These are phyloP conservation scores for Megalops atlanticus DNA, from an alignment of 2,113 vertebrate genomes.

Conservation along the genomic window DNA sequence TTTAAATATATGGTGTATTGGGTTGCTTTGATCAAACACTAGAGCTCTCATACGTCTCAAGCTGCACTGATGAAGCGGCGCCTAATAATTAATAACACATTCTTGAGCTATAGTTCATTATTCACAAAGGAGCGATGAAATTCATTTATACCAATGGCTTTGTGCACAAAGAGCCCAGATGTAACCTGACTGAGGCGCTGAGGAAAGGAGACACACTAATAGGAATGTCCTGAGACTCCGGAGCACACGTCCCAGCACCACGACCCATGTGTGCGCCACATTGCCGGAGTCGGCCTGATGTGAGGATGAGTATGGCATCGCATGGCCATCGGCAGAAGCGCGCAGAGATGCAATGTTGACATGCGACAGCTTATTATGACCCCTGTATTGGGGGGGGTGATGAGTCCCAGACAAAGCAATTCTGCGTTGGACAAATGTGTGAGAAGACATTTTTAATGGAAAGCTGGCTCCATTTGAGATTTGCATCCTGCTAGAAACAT, in stretches of 20 bases:
- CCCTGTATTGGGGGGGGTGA: neutral
- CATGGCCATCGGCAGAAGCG: neutral
- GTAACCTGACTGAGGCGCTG: neutral
- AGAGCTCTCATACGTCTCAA: conserved; percentile 21
- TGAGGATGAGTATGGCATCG: neutral
- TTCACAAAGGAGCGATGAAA: conserved; percentile 17
- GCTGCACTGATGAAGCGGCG: neutral
- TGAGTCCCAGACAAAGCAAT: neutral
- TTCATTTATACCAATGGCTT: conserved; percentile 10
- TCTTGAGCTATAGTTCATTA: conserved; percentile 21
- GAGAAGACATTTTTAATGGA: neutral
- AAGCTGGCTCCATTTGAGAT: too few species aligned
- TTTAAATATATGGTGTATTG: conserved; percentile 12
- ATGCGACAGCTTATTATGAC: neutral
- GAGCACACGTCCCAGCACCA: neutral
- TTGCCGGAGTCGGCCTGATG: neutral
- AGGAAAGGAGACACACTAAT: neutral
- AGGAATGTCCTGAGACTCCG: neutral
- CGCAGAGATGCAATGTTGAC: neutral
- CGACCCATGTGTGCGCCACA: neutral
- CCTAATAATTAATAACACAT: conserved; percentile 24
- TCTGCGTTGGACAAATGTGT: neutral
- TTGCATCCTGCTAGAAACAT: too few species aligned
- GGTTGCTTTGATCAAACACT: conserved; percentile 21
- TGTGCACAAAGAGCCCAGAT: neutral